A percentile compares a stretch with the other conserved stretches of the same genome.
phyloP scores from a whole-genome alignment of 2,888 invertebrate species.

The Dynastes grantii region DNA sequence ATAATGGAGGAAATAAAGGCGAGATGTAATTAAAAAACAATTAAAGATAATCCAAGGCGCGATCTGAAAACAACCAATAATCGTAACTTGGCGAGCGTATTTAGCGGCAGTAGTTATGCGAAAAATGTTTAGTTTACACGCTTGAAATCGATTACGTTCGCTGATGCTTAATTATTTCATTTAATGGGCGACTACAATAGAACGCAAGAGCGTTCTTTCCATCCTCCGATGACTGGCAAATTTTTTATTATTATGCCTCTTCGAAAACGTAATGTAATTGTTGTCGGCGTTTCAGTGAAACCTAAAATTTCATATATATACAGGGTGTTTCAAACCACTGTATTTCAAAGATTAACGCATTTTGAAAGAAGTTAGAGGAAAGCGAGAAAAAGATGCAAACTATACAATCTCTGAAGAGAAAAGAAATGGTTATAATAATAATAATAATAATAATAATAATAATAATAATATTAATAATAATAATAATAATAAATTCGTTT shows the following conservation, averaged over 20 bases:
- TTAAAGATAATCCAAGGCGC: background rate
- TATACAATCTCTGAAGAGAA: too few species aligned
- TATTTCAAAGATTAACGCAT: too few species aligned
- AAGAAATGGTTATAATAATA: too few species aligned
- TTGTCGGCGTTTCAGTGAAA: conserved; percentile 20
- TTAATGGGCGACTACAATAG: conserved; percentile 26
- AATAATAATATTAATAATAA: too few species aligned
- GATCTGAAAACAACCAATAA: conserved; percentile 5
- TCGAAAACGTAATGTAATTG: conserved; percentile 25
- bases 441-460: too few species aligned
- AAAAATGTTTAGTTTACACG: conserved; percentile 20
- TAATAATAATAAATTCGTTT: too few species aligned
- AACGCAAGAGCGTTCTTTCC: background rate
- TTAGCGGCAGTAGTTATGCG: background rate
- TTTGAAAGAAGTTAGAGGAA: too few species aligned
- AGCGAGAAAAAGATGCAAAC: too few species aligned
- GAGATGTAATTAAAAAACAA: conserved; percentile 18
- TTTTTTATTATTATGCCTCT: background rate
- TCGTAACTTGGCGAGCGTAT: conserved; percentile 9
- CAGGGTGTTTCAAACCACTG: too few species aligned
- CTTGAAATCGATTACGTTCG: conserved; percentile 33
- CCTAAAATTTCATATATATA: conserved; percentile 7
- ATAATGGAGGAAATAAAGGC: background rate
- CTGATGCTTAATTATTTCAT: conserved; percentile 37
- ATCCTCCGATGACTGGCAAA: background rate